Base-by-base conservation (phyloP, 23 tunicate species). In the Botrylloides violaceus region DNA sequence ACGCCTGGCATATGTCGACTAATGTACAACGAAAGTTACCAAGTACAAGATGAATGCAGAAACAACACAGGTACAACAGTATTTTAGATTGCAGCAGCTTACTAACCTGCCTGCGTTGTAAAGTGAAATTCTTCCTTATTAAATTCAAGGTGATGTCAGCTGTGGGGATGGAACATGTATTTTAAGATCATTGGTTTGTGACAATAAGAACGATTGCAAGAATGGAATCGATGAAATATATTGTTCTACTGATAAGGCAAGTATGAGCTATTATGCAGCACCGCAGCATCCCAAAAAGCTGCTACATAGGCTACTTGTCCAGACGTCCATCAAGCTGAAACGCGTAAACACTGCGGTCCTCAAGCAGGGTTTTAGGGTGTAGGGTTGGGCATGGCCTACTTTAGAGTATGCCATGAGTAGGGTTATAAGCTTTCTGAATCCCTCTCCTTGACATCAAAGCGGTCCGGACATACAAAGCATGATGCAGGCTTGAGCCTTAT, bases 131-230 rank as follows among this genome's bases (percentile, higher is more conserved):
- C 9, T 63, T 28, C 29, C 20, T 28, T 3, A 3, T 15, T 28
- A 63, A 26, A 0, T 68, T 37, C 12, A 6, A 68, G 74, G 74
- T 36, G 74, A 68, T 68, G 58, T 68, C 36, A 32, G 66, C n/a
- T 84, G 92, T 38, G 92, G 83, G 3, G 80, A 84, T 21, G 92
- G 80, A 25, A 50, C 65, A 15, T 78, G 83, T 33, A 65, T 78
- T 18, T 21, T 38, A 25, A 61, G 56, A 15, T 33, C 74, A 2
- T 32, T 29, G 2, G 39, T 85, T 1, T 85, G 94, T 65, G 66
- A 85, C 64, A 76, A 71, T 1, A 9, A 18, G 23, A 9, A 58
- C 1, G 81, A 85, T 66, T 85, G 94, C 66, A 47, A 58, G 20
- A 79, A 50, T 55, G 84, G 76, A 30, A 30, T 48, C 48, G 94